Base-by-base conservation (phyloP, 2,113 vertebrate species). In the Cynoglossus semilaevis region DNA sequence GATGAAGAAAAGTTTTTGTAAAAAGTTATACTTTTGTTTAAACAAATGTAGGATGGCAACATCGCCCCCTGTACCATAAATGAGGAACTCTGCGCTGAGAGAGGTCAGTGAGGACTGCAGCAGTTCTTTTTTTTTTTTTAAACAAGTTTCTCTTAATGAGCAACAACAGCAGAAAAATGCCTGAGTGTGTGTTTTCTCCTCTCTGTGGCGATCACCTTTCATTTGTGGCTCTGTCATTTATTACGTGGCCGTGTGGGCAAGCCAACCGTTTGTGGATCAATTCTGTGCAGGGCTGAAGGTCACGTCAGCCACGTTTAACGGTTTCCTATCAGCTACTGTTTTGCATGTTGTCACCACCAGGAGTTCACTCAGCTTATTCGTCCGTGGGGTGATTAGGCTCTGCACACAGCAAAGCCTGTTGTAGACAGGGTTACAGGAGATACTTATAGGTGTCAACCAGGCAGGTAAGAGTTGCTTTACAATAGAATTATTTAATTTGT, bases 221-320 rank as follows among this genome's bases (percentile, higher is more conserved):
- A 77, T 72, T 73, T 65, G 57, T 22, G 51, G 18, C 58, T 79
- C 53, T 55, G 55, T 83, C 77, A 77, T 34, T 80, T 63, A 77
- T 70, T 65, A 53, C 41, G 14, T 38, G 48, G 63, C 47, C 45
- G 15, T 44, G 37, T 45, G 42, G 75, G 61, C 47, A 64, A 51
- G 47, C 50, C 53, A 53, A 74, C 47, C 43, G 17, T 12, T 46
- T 34, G 42, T 8, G 44, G 68, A 83, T 87, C 70, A 72, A 83
- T 83, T 45, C 45, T 34, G 67, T 63, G 70, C 47, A 54, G 60
- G 76, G 58, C 51, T 65, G 41, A 52, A 66, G 74, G 67, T 77
- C 52, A 71, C 58, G 42, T 61, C 44, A 22, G 1, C 53, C 50
- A 52, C 72, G 67, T 58, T 70, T 62, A 51, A 59, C 17, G 19